Evolutionary conservation across 53 echinoderm and acorn worm species (phyloP).

Genomic region (Holothuria leucospilota): DNA sequence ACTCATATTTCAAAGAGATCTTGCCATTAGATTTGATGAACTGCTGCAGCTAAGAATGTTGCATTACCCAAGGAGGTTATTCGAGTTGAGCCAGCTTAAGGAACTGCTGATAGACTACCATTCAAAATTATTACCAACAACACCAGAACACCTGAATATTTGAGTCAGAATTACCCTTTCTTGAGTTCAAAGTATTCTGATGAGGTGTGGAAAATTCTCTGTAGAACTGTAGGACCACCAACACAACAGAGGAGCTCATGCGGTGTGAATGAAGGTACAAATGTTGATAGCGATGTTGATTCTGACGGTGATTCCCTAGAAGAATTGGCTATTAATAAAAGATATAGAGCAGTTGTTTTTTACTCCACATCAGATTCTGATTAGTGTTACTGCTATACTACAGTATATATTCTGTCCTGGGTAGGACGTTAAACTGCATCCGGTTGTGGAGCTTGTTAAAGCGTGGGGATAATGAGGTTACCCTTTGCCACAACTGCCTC

Average conservation of each 20-base stretch:
- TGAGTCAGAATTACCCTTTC: background rate
- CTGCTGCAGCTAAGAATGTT: background rate
- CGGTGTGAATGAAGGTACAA: background rate
- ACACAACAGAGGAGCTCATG: background rate
- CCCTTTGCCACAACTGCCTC: no score
- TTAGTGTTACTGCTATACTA: background rate
- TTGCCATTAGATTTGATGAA: background rate
- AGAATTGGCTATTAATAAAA: background rate
- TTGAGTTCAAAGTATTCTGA: slow-evolving; percentile 8
- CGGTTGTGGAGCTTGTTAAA: no score
- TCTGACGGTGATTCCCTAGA: background rate
- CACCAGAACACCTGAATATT: slow-evolving; percentile 5
- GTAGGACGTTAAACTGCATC: no score
- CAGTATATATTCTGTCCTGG: no score
- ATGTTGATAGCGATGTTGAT: background rate
- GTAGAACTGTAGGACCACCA: slow-evolving; percentile 9
- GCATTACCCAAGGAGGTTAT: background rate
- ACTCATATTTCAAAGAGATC: background rate
- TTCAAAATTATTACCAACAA: background rate
- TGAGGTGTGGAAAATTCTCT: background rate
- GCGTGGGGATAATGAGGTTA: no score
- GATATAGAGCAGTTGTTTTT: background rate
- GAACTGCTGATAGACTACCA: background rate
- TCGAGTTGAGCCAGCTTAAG: background rate
- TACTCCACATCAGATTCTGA: slow-evolving; percentile 9